Conservation (phyloP, 2,797 vertebrate species). For the Enteromius trimaculatus region DNA sequence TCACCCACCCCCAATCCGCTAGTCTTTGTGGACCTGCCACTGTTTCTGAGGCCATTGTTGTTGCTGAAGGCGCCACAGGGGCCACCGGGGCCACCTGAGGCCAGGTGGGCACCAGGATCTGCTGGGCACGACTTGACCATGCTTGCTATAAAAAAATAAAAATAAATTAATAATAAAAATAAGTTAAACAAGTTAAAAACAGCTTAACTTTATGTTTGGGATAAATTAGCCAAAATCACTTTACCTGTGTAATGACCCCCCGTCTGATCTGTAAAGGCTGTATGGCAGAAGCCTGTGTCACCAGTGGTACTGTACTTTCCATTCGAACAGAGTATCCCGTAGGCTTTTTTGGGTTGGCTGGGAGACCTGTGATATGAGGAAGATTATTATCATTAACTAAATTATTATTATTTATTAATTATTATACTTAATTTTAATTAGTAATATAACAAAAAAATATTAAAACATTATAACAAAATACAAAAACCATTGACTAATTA, state of each 20-base stretch:
- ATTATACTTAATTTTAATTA: no score
- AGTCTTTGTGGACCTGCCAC: conserved; percentile 92
- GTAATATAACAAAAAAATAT: background rate
- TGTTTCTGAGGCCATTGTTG: conserved; percentile 87
- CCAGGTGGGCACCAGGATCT: conserved; percentile 94
- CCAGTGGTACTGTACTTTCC: conserved; percentile 90
- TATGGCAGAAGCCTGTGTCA: conserved; percentile 91
- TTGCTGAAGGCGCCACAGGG: conserved; percentile 81
- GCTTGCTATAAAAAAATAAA: conserved; percentile 73
- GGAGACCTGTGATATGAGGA: conserved; percentile 80
- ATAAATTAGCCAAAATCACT: background rate
- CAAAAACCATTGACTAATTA: background rate
- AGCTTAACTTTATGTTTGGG: background rate
- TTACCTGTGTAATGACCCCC: conserved; percentile 94
- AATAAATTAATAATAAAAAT: background rate
- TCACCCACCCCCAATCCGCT: conserved; percentile 94
- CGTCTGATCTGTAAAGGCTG: conserved; percentile 94
- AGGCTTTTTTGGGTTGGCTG: conserved; percentile 87
- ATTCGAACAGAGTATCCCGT: conserved; percentile 90
- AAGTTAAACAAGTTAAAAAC: background rate
- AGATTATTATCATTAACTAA: background rate
- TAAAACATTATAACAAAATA: background rate
- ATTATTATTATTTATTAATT: no score
- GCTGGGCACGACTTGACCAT: conserved; percentile 92
- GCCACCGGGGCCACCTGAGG: conserved; percentile 85